Conservation (phyloP, 2,888 invertebrate genomes). For the Pterostichus madidus region DNA sequence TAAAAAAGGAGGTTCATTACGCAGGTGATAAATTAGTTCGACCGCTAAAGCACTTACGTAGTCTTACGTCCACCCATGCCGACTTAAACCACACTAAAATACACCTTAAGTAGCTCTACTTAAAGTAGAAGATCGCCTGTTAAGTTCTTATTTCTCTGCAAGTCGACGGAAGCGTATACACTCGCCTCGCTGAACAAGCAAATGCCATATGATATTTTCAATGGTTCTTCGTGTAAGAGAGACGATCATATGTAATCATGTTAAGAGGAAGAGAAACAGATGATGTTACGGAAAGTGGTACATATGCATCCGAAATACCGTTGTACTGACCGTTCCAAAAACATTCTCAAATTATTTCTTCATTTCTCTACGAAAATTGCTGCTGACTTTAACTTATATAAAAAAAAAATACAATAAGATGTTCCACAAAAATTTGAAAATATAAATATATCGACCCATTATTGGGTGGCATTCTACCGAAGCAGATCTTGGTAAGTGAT, state of each 20-base stretch:
- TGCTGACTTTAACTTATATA: too few species aligned
- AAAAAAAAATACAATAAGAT: too few species aligned
- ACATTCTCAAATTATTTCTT: conserved; percentile 37
- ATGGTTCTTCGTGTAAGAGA: conserved; percentile 49
- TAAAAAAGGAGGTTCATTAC: conserved; percentile 46
- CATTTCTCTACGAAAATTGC: not conserved
- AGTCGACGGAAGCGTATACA: conserved; percentile 54
- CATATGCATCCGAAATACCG: conserved; percentile 66
- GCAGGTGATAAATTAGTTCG: conserved; percentile 45
- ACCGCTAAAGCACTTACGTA: conserved; percentile 14
- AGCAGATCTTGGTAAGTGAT: too few species aligned
- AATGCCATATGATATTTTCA: conserved; percentile 65
- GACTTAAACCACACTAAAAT: not conserved
- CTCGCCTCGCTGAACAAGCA: conserved; percentile 58
- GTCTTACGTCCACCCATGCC: not conserved
- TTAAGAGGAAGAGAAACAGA: conserved; percentile 5
- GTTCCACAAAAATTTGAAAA: too few species aligned
- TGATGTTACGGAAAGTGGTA: conserved; percentile 62
- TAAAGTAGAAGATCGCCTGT: not conserved
- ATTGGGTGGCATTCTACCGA: too few species aligned
- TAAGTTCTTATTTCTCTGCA: not conserved
- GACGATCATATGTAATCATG: conserved; percentile 1
- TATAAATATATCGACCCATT: too few species aligned
- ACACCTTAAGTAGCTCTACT: not conserved
- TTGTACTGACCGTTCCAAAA: conserved; percentile 58